Base-by-base conservation (phyloP, 2,113 vertebrate species). In the Eurypyga helias region DNA sequence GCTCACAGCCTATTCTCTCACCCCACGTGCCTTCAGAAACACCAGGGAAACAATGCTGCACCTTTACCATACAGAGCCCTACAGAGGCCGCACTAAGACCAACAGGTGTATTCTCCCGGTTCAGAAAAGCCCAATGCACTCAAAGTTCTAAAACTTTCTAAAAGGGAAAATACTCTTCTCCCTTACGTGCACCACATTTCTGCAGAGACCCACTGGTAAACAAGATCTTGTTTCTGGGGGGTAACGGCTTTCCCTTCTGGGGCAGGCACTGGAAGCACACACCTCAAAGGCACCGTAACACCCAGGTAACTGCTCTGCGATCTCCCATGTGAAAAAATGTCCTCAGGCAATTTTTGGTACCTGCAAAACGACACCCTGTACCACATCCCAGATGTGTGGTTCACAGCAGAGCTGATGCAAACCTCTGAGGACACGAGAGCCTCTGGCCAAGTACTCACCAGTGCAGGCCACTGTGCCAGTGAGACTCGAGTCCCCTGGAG, bases 391-490 rank as follows among this genome's bases (percentile, higher is more conserved):
- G 52, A 14, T 38, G 6, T 38, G 29, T 43, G 46, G 26, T 87
- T 75, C 65, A 66, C 55, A 55, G 23, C 1, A 23, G 15, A 36
- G 26, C 17, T 76, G 34, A 64, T 33, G 43, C 33, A 78, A 79
- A 80, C 7, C 58, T 72, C 38, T 33, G 26, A 79, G 28, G 26
- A 71, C 25, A 25, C 10, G 12, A 90, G 12, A 67, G 24, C 34
- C 78, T 93, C 66, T 81, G 54, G 81, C 23, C 45, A 65, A 89
- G 70, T 76, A 98, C 99, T 99, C 88, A 99, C 99, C 98, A 99
- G 96, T 51, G 99, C 99, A 64, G 99, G 99, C 99, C 99, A 99
- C 84, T 98, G 98, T 45, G 98, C 70, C 29, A 96, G 92, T 4
- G 98, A 96, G 49, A 98, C 83, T 91, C 97, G 98, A 73, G 97